A percentile compares a stretch with the other conserved stretches of the same genome.
These are phyloP conservation scores for Zalophus californianus DNA, from an alignment of 2,797 vertebrate species.

Conservation along the genomic window DNA sequence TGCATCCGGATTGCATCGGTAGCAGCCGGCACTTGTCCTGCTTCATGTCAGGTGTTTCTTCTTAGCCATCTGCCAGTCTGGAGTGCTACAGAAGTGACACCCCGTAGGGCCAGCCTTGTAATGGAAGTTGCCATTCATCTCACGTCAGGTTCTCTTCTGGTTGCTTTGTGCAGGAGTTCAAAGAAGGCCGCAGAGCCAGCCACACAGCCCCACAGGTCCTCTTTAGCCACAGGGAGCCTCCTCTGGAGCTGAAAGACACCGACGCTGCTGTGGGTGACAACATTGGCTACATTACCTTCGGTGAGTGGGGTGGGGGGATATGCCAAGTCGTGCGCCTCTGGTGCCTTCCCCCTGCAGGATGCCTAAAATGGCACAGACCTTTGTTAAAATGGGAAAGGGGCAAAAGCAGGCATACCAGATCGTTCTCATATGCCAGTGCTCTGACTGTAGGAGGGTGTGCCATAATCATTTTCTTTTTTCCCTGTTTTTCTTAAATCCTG, in stretches of 20 bases:
- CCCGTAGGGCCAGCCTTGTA: background rate
- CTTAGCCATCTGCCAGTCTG: background rate
- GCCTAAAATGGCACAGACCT: background rate
- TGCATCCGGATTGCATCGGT: background rate
- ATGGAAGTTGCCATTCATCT: background rate
- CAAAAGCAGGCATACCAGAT: background rate
- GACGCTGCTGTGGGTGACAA: slow-evolving; percentile 98
- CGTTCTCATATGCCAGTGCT: background rate
- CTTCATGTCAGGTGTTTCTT: background rate
- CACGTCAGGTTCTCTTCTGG: slow-evolving; percentile 31
- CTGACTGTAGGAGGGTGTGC: background rate
- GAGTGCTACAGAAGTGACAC: background rate
- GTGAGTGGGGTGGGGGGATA: slow-evolving; percentile 85
- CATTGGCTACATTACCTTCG: slow-evolving; percentile 99
- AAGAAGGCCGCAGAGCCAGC: slow-evolving; percentile 98
- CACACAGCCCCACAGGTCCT: slow-evolving; percentile 99
- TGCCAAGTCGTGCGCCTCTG: background rate
- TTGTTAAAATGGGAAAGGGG: background rate
- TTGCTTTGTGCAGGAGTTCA: slow-evolving; percentile 93
- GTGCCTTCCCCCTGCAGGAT: background rate
- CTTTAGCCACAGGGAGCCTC: slow-evolving; percentile 98
- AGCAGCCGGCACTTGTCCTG: background rate
- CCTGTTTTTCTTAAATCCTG: slow-evolving; percentile 10
- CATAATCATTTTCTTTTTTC: background rate
- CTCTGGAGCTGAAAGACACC: slow-evolving; percentile 98